Evolutionary conservation across 2,888 invertebrate genomes (phyloP).

Genomic region (Bursaphelenchus okinawaensis): DNA sequence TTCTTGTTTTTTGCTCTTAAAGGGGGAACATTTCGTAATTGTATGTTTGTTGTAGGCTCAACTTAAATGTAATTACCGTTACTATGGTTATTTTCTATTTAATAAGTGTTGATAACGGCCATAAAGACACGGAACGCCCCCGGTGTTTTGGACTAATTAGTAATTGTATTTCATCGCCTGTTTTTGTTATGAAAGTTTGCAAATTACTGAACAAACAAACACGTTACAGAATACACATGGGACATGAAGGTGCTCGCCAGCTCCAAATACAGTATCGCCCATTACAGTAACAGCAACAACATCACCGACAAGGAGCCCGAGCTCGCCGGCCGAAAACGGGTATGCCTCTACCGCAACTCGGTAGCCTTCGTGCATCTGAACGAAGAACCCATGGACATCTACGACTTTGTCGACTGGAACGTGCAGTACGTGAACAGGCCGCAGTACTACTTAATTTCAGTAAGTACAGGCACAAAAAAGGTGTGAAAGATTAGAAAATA

Average conservation of each 20-base stretch:
- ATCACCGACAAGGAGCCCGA: constrained; percentile 1
- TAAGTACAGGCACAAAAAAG: too few species aligned
- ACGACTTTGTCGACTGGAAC: not conserved
- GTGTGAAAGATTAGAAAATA: too few species aligned
- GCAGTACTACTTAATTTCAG: not conserved
- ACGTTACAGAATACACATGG: constrained; percentile 7
- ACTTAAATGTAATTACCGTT: not conserved
- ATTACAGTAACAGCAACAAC: not conserved
- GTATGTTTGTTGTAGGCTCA: not conserved
- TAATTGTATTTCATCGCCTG: not conserved
- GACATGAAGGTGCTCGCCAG: not conserved
- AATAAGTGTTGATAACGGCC: not conserved
- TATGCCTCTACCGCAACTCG: constrained; percentile 9
- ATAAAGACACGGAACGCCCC: not conserved
- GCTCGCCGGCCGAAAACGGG: not conserved
- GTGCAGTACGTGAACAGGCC: not conserved
- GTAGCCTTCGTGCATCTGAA: constrained; percentile 11
- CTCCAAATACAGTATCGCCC: not conserved
- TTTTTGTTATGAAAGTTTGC: not conserved
- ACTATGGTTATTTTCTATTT: not conserved
- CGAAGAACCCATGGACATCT: constrained; percentile 2
- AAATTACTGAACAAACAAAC: too few species aligned
- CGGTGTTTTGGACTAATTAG: not conserved
- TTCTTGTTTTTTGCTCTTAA: not conserved
- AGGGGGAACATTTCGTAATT: not conserved